Evolutionary conservation across 2,888 invertebrate species (phyloP), one percentile per base, ranked within the genome.

Genomic region (Tetragnatha montana): DNA sequence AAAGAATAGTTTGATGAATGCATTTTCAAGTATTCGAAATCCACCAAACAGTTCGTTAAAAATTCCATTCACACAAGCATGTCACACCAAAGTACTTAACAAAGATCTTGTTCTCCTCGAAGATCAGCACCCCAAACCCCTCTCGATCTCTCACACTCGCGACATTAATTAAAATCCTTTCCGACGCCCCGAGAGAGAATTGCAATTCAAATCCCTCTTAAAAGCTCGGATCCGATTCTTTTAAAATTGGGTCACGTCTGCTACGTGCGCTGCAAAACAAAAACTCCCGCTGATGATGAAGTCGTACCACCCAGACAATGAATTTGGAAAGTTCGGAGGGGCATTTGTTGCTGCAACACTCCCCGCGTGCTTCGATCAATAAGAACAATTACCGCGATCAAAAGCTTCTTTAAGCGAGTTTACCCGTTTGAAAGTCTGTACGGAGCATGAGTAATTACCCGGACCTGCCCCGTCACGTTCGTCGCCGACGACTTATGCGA

Each of bases 381-480:
- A 60, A 60, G 60, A 60, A 60, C 60, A 60, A 60, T 60, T 60
- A 60, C 60, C 14, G 17, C 60, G 60, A 60, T 60, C 60, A 60
- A 60, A 60, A 60, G 60, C 60, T 60, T 60, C 60, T 60, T 60
- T 60, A 60, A 60, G 17, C 60, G 12, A 60, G 60, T 60, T 49
- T n/a, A 75, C 51, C 51, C 51, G 10, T 60, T 78, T 51, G 21
- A 78, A 35, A 51, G 78, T 78, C 22, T 60, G 51, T 51, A 10
- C 14, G 19, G 19, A 60, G 21, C 22, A 22, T 51, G 51, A 51
- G 60, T 78, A 78, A 78, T 78, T 78, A 51, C 19, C 51, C 51
- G 12, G 21, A n/a, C 12, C 80, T 47, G 17, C 22, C 35, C 80
- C 50, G 10, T 4, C 80, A 80, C 47, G 68, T 69, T 69, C 69